These are phyloP conservation scores for Amaurobius ferox DNA, from an alignment of 2,888 invertebrate genomes.

Conservation along the genomic window DNA sequence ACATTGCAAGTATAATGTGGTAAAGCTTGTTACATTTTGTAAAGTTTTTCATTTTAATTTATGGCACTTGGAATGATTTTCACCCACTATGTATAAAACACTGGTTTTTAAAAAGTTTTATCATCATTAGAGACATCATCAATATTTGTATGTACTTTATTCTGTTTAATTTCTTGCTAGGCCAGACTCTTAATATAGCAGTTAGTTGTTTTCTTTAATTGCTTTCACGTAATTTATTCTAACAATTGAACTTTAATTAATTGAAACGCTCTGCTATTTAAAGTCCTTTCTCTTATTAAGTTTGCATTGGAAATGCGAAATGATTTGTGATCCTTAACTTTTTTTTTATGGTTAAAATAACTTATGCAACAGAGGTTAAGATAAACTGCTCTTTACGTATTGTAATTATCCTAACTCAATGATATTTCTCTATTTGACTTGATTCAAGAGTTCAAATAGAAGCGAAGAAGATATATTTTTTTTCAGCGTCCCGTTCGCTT, in stretches of 20 bases:
- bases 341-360: no score
- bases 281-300: no score
- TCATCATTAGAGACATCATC: background rate
- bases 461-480: no score
- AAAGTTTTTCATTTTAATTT: slow-evolving; percentile 1
- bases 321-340: no score
- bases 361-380: no score
- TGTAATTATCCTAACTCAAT: no score
- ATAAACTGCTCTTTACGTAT: no score
- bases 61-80: background rate
- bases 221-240: background rate
- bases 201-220: background rate
- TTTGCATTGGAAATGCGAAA: no score
- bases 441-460: no score
- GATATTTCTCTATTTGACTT: no score
- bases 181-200: background rate
- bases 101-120: background rate
- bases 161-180: background rate
- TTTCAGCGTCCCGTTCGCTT: no score
- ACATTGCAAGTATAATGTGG: background rate
- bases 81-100: slow-evolving; percentile 5
- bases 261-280: background rate
- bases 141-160: background rate
- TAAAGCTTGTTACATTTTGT: slow-evolving; percentile 1
- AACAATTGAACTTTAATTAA: background rate